phyloP scores from a whole-genome alignment of 2,888 invertebrate genomes.

The Parnassius apollo region DNA sequence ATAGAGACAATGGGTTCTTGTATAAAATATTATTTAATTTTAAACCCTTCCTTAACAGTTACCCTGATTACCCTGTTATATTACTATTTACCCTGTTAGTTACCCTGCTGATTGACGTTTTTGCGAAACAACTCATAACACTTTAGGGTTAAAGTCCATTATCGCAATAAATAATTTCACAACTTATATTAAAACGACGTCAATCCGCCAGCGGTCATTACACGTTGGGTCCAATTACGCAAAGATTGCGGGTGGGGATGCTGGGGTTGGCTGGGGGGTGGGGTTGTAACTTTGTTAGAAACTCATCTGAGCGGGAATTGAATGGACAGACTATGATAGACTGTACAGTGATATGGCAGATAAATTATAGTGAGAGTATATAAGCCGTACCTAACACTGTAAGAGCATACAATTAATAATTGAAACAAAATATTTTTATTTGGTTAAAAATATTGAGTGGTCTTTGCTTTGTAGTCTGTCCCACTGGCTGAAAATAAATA shows the following conservation, averaged over 20 bases:
- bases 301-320: constrained; percentile 44
- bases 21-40: too few species aligned
- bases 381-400: neutral
- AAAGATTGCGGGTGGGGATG: constrained; percentile 18
- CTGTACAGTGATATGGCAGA: neutral
- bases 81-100: too few species aligned
- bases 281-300: constrained; percentile 43
- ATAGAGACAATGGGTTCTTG: too few species aligned
- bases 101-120: too few species aligned
- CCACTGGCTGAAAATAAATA: too few species aligned
- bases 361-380: too few species aligned
- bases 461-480: too few species aligned
- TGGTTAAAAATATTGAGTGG: too few species aligned
- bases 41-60: too few species aligned
- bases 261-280: constrained; percentile 6
- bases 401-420: neutral
- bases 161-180: neutral
- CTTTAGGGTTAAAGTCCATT: neutral
- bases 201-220: constrained; percentile 8
- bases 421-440: too few species aligned
- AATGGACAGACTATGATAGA: constrained; percentile 13
- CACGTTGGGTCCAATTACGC: constrained; percentile 11
- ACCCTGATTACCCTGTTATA: too few species aligned
- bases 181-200: neutral
- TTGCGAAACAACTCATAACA: neutral